Base-by-base conservation (phyloP, 2,888 invertebrate species). In the Marasmarcha lunaedactyla region DNA sequence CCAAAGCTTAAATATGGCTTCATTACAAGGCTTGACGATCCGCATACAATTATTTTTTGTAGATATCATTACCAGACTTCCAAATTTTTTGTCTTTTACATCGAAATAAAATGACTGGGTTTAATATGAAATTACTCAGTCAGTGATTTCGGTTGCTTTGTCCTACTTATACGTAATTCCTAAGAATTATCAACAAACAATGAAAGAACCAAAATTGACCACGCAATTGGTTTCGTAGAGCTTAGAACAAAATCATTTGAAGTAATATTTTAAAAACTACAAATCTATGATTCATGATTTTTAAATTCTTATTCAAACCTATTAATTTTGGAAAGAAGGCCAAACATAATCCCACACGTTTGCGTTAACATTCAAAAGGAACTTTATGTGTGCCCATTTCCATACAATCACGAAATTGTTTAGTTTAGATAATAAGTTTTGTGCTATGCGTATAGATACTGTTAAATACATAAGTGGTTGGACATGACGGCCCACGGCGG, bases 381-480 rank as follows among this genome's bases (percentile, higher is more conserved):
- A 30, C 30, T 74, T 74, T 74, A 76, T 76, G 72, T 70, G 76
- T 71, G 66, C 71, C 71, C 69, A 77, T 76, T 78, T 76, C 70
- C 72, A 72, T 67, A 70, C 69, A 71, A 66, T 59, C 60, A 62
- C 60, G 65, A 70, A 73, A 71, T 69, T 68, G 74, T 78, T 76
- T 77, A 69, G 71, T 77, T 73, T 78, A 78, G 76, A 76, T 79
- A 78, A 76, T 77, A 74, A 74, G 63, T 73, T 76, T 77, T 71
- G 64, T 20, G 76, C 71, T 76, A 77, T 78, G 68, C 61, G 67
- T 76, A 68, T 72, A 70, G 65, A 67, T 69, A 71, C 34, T 68
- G 77, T 73, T 81, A 79, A 81, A 77, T 71, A 73, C 71, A 69
- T 83, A 83, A 83, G 79, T 78, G 81, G 78, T 59, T 54, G 64